Evolutionary conservation across 2,797 vertebrate species (phyloP), one percentile per base, ranked within the genome.

Genomic region (Trachurus trachurus): DNA sequence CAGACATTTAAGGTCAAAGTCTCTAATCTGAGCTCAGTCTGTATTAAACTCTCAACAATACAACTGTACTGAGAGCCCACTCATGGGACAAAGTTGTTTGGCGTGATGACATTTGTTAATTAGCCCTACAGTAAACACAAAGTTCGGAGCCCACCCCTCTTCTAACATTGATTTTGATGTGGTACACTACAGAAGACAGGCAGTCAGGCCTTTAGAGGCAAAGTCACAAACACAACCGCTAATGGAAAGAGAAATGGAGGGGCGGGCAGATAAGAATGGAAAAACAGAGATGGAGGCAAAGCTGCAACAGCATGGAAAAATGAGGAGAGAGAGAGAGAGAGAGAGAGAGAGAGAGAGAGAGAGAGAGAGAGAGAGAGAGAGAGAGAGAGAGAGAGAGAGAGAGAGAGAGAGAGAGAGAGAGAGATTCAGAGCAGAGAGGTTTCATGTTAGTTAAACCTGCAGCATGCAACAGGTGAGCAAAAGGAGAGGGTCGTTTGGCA

Each of bases 191-290:
- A 40, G 9, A 29, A 6, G 12, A 37, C 40, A 21, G 47, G 66
- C 53, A 34, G 37, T n/a, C 42, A 39, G 57, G 12, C 37, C 50
- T 44, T 57, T 49, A 26, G 61, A 67, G 50, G 21, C 61, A 39
- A 37, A 54, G 21, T 62, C 16, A n/a, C 49, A 10, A 16, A 13
- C 57, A 78, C 31, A 49, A 61, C 11, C 47, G 21, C 6, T 26
- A 39, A 53, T 53, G 66, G 45, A 78, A 71, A 56, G 34, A 76
- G 40, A 49, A 29, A 37, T 37, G 34, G 50, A 54, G 45, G 70
- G 40, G 60, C 34, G 42, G 40, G 39, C 39, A 45, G 59, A 82
- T 57, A 50, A 56, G 56, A 70, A 49, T 63, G 47, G 58, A 68
- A 57, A 71, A 66, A 59, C 31, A 65, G 50, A 50, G 39, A 49